Evolutionary conservation across 2,888 invertebrate genomes (phyloP), one percentile per base, ranked within the genome.

Genomic region (Lagria hirta): DNA sequence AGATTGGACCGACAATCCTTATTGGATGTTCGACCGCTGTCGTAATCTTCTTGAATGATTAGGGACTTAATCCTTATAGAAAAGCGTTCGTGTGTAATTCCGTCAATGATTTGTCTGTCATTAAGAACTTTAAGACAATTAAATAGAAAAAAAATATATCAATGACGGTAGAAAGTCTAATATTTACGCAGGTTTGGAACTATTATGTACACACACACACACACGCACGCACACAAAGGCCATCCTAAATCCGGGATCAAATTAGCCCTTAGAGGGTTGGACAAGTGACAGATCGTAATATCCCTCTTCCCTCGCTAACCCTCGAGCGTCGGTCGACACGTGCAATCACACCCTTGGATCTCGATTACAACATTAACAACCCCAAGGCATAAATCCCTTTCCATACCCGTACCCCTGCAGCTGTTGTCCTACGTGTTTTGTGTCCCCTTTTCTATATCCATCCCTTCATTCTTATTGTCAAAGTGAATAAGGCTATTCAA

Each of bases 361-460:
- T 62, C 64, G 63, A 66, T 66, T 66, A 66, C 61, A 62, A 64
- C 62, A 64, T 65, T 64, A 62, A 63, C 62, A 58, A 60, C 56
- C 58, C 58, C 49, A 43, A 49, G 54, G 49, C 33, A 48, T 43
- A 47, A 44, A 47, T 46, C 40, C 53, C 49, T n/a, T n/a, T n/a
- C 34, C 38, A 30, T 30, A 44, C 37, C 23, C 13, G 13, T 23
- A n/a, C 35, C 42, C 37, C 42, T 47, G 41, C 50, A 35, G 43
- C 38, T 46, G 40, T 33, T 37, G 38, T 40, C 41, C 28, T 42
- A 32, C 40, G 38, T 38, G 32, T 50, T 34, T 26, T 34, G 17
- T 32, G 27, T 41, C 36, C 35, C 49, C 23, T 33, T 34, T 43
- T 41, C 41, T 34, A 21, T 29, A 27, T 8, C 40, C 32, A 42